Evolutionary conservation across 2,888 invertebrate genomes (phyloP), one percentile per base, ranked within the genome.

Genomic region (Tipula confusa): DNA sequence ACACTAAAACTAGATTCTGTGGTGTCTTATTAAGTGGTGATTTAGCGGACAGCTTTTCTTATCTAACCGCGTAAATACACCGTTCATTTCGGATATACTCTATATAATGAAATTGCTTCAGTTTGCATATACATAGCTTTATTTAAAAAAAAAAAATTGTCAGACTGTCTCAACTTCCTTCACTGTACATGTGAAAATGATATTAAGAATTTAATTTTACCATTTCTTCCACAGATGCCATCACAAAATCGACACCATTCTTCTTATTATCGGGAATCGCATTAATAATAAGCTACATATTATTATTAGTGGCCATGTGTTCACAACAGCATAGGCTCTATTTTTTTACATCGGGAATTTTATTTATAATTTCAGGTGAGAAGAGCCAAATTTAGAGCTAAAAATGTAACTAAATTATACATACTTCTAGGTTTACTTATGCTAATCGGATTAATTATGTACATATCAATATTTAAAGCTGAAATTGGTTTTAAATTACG

Each of bases 401-500:
- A n/a, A 43, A 2, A 43, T n/a, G n/a, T 43, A n/a, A 43, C 36
- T 11, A 15, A 0, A 43, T 43, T n/a, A n/a, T n/a, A n/a, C n/a
- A n/a, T n/a, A n/a, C n/a, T n/a, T 84, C 84, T 91, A 97, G 97
- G 97, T 88, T 91, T 97, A 85, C 92, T 96, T 86, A 96, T 97
- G 95, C 92, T 97, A 86, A 95, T 96, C 86, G 97, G 96, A 82
- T 93, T 97, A 89, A 96, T 97, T 87, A 96, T 97, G 92, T 97
- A 97, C 92, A 96, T 97, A 91, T 96, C 97, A 84, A 94, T 96
- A 87, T 94, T 97, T 89, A 97, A 97, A 90, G 94, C 96, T 9
- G 97, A 97, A 92, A 93, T 97, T 81, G 96, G 96, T 80, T 94
- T 94, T 87, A 97, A 97, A 89, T 91, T 97, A 84, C 92, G 95